phyloP scores from a whole-genome alignment of 2,113 vertebrate genomes.

The Leiothrix lutea region DNA sequence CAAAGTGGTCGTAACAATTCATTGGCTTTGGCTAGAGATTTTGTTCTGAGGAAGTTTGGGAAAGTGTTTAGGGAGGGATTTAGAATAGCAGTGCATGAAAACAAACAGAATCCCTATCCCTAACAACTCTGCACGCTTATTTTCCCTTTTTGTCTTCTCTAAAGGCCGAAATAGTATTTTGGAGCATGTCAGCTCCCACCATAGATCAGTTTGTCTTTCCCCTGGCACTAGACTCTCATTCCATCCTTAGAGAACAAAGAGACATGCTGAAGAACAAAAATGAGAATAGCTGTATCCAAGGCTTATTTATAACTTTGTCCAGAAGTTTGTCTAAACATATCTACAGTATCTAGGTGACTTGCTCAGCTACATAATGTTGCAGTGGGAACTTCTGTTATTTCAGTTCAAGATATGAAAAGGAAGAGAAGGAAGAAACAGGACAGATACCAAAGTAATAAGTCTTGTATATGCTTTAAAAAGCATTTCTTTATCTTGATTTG shows the following conservation, averaged over 20 bases:
- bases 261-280: conserved; percentile 53
- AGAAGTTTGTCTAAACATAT: conserved; percentile 63
- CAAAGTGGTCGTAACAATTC: neutral
- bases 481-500: conserved; percentile 39
- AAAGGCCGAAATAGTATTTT: conserved; percentile 41
- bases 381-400: conserved; percentile 43
- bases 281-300: conserved; percentile 50
- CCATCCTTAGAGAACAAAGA: conserved; percentile 55
- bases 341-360: conserved; percentile 57
- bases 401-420: neutral
- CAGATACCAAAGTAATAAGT: conserved; percentile 6
- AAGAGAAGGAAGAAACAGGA: neutral
- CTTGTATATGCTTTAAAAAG: neutral
- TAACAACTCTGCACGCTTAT: neutral
- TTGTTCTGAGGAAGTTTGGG: neutral
- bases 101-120: neutral
- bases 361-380: neutral
- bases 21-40: neutral
- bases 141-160: conserved; percentile 40
- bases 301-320: conserved; percentile 58
- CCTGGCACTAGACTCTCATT: conserved; percentile 58
- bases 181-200: conserved; percentile 11
- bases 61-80: neutral
- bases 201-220: conserved; percentile 55
- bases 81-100: conserved; percentile 6